Conservation (phyloP, 2,113 vertebrate species). For the Mobula birostris region DNA sequence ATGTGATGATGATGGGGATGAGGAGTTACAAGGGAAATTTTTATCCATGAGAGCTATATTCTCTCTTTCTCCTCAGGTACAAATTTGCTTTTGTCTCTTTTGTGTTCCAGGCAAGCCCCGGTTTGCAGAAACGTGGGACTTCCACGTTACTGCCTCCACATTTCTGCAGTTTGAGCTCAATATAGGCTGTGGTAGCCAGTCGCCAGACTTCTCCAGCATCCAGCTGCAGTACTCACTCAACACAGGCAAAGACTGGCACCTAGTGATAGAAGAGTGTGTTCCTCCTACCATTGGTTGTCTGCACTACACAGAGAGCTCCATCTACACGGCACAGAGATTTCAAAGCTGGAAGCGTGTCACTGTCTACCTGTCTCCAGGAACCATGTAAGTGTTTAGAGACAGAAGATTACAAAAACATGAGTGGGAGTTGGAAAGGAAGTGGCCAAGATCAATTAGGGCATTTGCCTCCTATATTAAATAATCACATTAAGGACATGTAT, state of each 20-base stretch:
- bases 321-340: conserved; percentile 81
- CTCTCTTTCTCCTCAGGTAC: neutral
- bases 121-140: conserved; percentile 96
- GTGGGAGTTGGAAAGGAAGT: too few relatives aligned
- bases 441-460: too few relatives aligned
- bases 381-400: conserved; percentile 54
- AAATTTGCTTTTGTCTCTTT: neutral
- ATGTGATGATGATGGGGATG: too few relatives aligned
- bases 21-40: neutral
- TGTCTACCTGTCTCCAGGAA: conserved; percentile 73
- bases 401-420: too few relatives aligned
- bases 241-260: conserved; percentile 82
- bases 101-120: conserved; percentile 71
- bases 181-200: conserved; percentile 92
- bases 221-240: conserved; percentile 87
- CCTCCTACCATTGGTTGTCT: conserved; percentile 91
- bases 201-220: conserved; percentile 63
- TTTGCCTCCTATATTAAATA: too few relatives aligned
- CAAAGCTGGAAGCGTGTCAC: conserved; percentile 90
- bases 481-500: too few relatives aligned
- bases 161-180: conserved; percentile 93
- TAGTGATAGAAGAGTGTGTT: conserved; percentile 86
- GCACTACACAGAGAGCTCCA: conserved; percentile 81
- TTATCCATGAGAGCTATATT: neutral
- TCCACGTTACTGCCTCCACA: conserved; percentile 82